A percentile compares a stretch with the other conserved stretches of the same genome.
These are phyloP conservation scores for Betta splendens DNA, from an alignment of 2,797 vertebrate genomes.

Conservation along the genomic window DNA sequence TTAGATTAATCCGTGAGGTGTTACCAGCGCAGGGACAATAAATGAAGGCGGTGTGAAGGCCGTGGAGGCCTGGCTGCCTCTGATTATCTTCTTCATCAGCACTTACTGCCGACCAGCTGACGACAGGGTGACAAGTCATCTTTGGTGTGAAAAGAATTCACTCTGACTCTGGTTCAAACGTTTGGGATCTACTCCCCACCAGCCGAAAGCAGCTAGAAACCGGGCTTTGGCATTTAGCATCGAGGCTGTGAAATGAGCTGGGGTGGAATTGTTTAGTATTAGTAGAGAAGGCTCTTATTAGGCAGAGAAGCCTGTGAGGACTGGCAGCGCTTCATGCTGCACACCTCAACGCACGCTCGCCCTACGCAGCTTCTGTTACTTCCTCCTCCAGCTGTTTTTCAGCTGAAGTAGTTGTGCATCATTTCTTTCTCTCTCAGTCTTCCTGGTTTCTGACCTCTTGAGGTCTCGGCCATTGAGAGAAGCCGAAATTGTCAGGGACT, in stretches of 20 bases:
- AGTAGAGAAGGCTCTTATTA: too few relatives aligned
- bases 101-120: conserved; percentile 1
- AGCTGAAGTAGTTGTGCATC: neutral
- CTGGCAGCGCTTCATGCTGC: too few relatives aligned
- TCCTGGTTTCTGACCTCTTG: neutral
- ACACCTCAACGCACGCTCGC: too few relatives aligned
- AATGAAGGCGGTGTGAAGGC: neutral
- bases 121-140: conserved; percentile 8
- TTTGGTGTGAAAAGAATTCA: conserved; percentile 11
- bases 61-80: neutral
- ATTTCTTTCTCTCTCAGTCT: neutral
- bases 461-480: neutral
- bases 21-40: neutral
- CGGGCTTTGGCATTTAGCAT: conserved; percentile 3
- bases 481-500: too few relatives aligned
- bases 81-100: conserved; percentile 3
- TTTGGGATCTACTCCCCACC: neutral
- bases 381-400: neutral
- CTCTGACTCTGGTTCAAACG: neutral
- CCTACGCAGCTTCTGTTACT: too few relatives aligned
- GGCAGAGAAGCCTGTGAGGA: too few relatives aligned
- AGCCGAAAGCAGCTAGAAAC: neutral
- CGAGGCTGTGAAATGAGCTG: neutral
- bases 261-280: neutral
- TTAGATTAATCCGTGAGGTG: conserved; percentile 1